A percentile compares a stretch with the other conserved stretches of the same genome.
These are phyloP conservation scores for Drosophila anomelani DNA, from an alignment of 2,888 invertebrate genomes.

Conservation along the genomic window DNA sequence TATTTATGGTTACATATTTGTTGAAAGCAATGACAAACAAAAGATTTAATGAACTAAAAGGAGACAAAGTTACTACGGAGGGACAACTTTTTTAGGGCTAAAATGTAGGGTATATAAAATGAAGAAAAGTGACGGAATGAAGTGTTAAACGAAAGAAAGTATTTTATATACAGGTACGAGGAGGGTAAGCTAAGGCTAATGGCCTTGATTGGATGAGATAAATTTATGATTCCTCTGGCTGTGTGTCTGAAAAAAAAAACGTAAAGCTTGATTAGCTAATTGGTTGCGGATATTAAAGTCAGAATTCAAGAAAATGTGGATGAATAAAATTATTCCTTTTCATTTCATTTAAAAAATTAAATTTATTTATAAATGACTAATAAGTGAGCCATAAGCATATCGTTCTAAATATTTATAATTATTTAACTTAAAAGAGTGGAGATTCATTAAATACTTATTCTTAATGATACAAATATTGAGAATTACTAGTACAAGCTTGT, in stretches of 20 bases:
- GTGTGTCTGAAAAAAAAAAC: conserved; percentile 10
- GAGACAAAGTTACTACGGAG: background rate
- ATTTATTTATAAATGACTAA: background rate
- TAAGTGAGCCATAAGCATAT: background rate
- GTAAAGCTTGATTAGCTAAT: conserved; percentile 30
- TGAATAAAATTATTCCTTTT: background rate
- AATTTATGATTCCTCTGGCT: conserved; percentile 25
- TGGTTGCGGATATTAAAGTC: background rate
- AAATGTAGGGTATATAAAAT: conserved; percentile 6
- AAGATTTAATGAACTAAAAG: too few relatives aligned
- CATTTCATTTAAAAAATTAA: background rate
- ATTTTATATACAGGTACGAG: background rate
- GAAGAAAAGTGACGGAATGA: conserved; percentile 17
- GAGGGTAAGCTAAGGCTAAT: conserved; percentile 39
- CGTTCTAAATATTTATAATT: background rate
- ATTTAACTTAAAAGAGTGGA: background rate
- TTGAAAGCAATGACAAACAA: background rate
- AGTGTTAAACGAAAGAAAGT: conserved; percentile 4
- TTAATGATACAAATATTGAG: background rate
- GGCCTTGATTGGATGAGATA: conserved; percentile 44
- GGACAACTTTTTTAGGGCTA: background rate
- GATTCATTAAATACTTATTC: too few relatives aligned
- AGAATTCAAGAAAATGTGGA: background rate
- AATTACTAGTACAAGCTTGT: background rate
- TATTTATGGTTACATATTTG: too few relatives aligned